Base-by-base conservation (phyloP, 2,888 invertebrate species). In the Anthophora plumipes region DNA sequence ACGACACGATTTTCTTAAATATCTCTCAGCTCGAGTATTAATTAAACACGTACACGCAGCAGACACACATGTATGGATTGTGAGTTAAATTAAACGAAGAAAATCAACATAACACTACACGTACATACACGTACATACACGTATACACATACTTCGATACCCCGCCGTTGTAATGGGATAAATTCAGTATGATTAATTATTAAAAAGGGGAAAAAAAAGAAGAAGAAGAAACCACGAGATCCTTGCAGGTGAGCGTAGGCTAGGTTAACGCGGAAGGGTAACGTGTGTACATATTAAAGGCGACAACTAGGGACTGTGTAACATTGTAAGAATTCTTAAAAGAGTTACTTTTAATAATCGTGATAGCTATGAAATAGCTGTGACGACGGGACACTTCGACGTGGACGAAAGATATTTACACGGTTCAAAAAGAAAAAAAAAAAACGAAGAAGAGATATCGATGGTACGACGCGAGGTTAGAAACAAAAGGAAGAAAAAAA, bases 351-450 rank as follows among this genome's bases (percentile, higher is more conserved):
- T 86, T 85, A 86, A 90, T 85, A 90, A 71, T 77, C 77, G 79
- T 89, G 84, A 88, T 87, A 89, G 92, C 92, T 92, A 92, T 91
- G 80, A 90, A 91, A 92, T 92, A 92, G 93, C 92, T 91, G 88
- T 88, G 88, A 90, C 90, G 91, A 91, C 50, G 17, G 25, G 48
- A 57, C 6, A 31, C 37, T 31, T 54, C 17, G 31, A 57, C 55
- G 14, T 6, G 14, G 55, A 57, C 48, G n/a, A 50, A n/a, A 17
- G 48, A 50, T n/a, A 31, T 11, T 6, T 46, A 17, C 25, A 25
- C 48, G 59, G n/a, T 37, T n/a, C 8, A 60, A 22, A 63, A 50
- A 52, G 14, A 22, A 39, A 31, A 12, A 39, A 48, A 48, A 9
- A 9, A 48, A 25, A 11, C 9, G 8, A n/a, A 43, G 46, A 11